Base-by-base conservation (phyloP, 2,888 invertebrate genomes). In the Caenorhabditis wallacei region DNA sequence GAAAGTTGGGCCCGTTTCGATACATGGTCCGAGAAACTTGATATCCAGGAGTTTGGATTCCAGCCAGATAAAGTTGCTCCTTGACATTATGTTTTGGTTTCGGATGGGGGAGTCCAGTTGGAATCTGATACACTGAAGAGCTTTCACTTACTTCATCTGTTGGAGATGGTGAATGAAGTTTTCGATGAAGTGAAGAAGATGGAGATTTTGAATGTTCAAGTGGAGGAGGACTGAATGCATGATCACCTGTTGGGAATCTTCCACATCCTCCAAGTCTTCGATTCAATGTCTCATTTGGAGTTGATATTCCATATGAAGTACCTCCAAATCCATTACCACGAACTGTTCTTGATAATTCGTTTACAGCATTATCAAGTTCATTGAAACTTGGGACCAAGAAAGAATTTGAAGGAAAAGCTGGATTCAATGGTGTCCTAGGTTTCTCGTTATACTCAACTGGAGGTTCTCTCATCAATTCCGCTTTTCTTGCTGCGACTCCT, bases 81-180 rank as follows among this genome's bases (percentile, higher is more conserved):
- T 91, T 88, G 51, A 92, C 86, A 80, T 92, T 91, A 85, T 92
- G 92, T 56, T 90, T 89, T 8, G 92, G 92, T 70, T 87, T 87
- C 7, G 92, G 92, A 80, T 92, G 91, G 0, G 92, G 92, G 35
- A 92, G 81, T 22, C 88, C 88, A 11, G 85, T 84, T 5, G 88
- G 88, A 35, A 88, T 84, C 43, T 88, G 87, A 61, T 88, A 88
- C 22, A 84, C 82, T 16, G 88, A 87, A 3, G 86, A 86, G 24
- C 84, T 80, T 11, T 88, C 88, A 46, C 84, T 85, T 16, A 63
- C 66, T n/a, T 84, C 80, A 59, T 87, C 85, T 16, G 84, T 81
- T 30, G 88, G 88, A 54, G 85, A 85, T 4, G 87, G 87, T 13
- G 86, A 87, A 68, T 85, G 87, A 40, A 80, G 20, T 69, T 80